Evolutionary conservation across 2,888 invertebrate genomes (phyloP), one percentile per base, ranked within the genome.

Genomic region (Drosophila yooni): DNA sequence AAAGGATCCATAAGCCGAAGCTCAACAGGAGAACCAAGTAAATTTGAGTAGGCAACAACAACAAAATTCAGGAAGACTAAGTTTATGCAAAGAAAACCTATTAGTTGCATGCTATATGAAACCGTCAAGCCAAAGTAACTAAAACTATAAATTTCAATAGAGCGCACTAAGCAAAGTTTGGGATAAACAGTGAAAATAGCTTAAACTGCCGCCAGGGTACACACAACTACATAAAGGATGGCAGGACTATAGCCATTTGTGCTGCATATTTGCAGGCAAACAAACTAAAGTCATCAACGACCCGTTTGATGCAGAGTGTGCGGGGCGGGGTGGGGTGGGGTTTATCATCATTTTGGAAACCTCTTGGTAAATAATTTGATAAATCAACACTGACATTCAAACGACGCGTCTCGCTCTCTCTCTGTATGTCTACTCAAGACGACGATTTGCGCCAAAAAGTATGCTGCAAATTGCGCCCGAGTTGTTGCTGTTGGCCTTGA

Each of bases 341-440:
- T 43, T 59, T 54, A 81, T 82, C 89, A 90, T 81, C 84, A 83
- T 84, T 82, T 82, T 74, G 70, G 64, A 79, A 84, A 70, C 90
- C 87, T 87, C 88, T 87, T 82, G 77, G 83, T 76, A 91, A 91
- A 90, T 90, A 90, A 91, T 91, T 91, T 89, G 83, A 81, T 91
- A 91, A 91, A 89, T 82, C 85, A 91, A 91, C 88, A 91, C 74
- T 79, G 76, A 78, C 79, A 79, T 69, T 78, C 76, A 86, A 71
- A 63, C 79, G 69, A 52, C n/a, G 60, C 50, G 53, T 54, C 62
- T 70, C 59, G 8, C 38, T 27, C 36, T n/a, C 29, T 36, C 31
- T 43, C 71, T 48, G 7, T 54, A 27, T 33, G 59, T 60, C 65
- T 71, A 34, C 75, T 57, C 71, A 83, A 75, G 88, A 76, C 77